phyloP scores from a whole-genome alignment of 2,888 invertebrate species.

The Zygaena filipendulae region DNA sequence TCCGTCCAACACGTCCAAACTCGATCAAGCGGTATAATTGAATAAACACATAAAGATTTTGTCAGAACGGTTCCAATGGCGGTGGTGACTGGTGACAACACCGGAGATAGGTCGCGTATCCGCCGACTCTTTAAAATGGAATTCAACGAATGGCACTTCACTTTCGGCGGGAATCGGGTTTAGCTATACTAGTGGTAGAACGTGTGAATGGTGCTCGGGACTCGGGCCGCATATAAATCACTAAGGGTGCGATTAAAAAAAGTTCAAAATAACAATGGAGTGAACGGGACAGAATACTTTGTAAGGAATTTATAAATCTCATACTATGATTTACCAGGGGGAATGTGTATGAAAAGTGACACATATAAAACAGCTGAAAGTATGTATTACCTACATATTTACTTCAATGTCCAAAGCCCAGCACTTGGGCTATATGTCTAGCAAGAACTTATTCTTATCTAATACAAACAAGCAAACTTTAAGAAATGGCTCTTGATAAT shows the following conservation, averaged over 20 bases:
- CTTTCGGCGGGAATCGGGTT: conserved; percentile 38
- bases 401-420: too few relatives aligned
- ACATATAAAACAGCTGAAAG: too few relatives aligned
- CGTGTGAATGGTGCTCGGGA: conserved; percentile 21
- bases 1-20: too few relatives aligned
- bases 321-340: too few relatives aligned
- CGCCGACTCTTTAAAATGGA: conserved; percentile 54
- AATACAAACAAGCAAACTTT: too few relatives aligned
- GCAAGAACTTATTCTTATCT: too few relatives aligned
- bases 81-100: conserved; percentile 50
- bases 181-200: conserved; percentile 11
- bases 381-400: too few relatives aligned
- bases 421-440: too few relatives aligned
- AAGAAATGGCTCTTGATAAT: too few relatives aligned
- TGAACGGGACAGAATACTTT: conserved; percentile 29
- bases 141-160: conserved; percentile 45
- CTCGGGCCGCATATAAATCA: conserved; percentile 49
- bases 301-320: background rate
- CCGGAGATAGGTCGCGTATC: conserved; percentile 53
- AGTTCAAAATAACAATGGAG: conserved; percentile 26
- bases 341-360: too few relatives aligned
- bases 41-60: conserved; percentile 36
- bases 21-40: conserved; percentile 44
- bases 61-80: conserved; percentile 34
- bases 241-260: conserved; percentile 43